Base-by-base conservation (phyloP, 2,113 vertebrate species). In the Bettongia penicillata region DNA sequence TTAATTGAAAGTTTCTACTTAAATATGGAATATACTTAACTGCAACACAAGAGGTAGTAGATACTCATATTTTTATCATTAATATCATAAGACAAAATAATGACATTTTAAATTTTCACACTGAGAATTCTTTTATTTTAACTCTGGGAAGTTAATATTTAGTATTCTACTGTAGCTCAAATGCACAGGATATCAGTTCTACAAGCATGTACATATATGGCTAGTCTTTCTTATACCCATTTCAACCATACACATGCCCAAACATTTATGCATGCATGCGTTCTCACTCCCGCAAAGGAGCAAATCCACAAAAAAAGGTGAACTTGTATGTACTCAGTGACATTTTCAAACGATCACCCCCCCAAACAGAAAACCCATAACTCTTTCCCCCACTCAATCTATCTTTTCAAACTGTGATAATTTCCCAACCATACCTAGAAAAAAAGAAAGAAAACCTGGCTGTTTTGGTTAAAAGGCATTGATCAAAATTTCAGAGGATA, bases 391-490 rank as follows among this genome's bases (percentile, higher is more conserved):
- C 37, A 90, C n/a, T 94, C 68, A 90, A 16, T 0, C 61, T 1
- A 11, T 10, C 48, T 57, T 26, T 3, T 2, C 22, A 7, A 7
- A 53, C 22, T 28, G 25, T 55, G 50, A 47, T 90, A 22, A 68
- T 61, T 55, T 31, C 31, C 91, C 47, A n/a, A 8, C 53, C 53
- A 14, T 12, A 16, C 43, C n/a, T 91, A 48, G 16, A 51, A 93
- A 57, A 89, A 48, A 48, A 48, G 48, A 93, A 31, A 25, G 57
- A 93, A 95, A 93, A 52, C 50, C 6, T 6, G 77, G 68, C 93
- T 50, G 91, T 92, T 93, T 93, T 43, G 12, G 19, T 95, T 93
- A 92, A 93, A 96, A 92, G 94, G 96, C 97, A 55, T 93, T 92
- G 92, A 57, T 47, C 31, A 61, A 95, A 11, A n/a, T 89, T 52